Evolutionary conservation across 1,140 invertebrate species (phyloP).

Genomic region (Drosophila hydei): DNA sequence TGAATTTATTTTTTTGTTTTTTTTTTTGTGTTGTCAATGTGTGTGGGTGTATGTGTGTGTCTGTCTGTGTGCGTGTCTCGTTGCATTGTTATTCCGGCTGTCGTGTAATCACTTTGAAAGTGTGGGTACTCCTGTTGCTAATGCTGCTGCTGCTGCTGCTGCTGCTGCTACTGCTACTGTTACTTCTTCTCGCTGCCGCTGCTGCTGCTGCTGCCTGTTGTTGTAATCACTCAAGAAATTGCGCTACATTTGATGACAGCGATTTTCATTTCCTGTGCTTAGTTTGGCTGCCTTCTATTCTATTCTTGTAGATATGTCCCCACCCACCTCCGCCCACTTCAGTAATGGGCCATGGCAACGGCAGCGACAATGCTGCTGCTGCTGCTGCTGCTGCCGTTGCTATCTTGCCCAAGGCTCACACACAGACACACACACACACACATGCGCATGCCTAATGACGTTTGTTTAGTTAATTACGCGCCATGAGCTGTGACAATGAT

Average conservation of each 20-base stretch:
- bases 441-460: slow-evolving; percentile 77
- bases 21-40: slow-evolving; percentile 50
- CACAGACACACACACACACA: slow-evolving; percentile 29
- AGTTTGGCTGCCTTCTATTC: slow-evolving; percentile 42
- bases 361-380: neutral
- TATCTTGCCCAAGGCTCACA: slow-evolving; percentile 43
- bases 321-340: slow-evolving; percentile 21
- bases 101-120: slow-evolving; percentile 73
- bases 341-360: slow-evolving; percentile 24
- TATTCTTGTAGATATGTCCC: neutral
- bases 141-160: slow-evolving; percentile 33
- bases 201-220: slow-evolving; percentile 62
- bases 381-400: slow-evolving; percentile 3
- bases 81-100: slow-evolving; percentile 65
- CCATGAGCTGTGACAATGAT: slow-evolving; percentile 82
- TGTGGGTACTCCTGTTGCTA: slow-evolving; percentile 30
- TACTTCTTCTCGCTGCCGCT: too few relatives aligned
- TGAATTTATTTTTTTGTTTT: slow-evolving; percentile 75
- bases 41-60: slow-evolving; percentile 20
- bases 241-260: slow-evolving; percentile 81
- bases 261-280: slow-evolving; percentile 72
- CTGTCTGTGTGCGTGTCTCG: slow-evolving; percentile 29
- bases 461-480: slow-evolving; percentile 83
- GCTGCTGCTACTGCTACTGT: too few relatives aligned
- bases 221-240: slow-evolving; percentile 82